These are phyloP conservation scores for Etheostoma nigrum DNA, from an alignment of 2,797 vertebrate genomes.

Conservation along the genomic window DNA sequence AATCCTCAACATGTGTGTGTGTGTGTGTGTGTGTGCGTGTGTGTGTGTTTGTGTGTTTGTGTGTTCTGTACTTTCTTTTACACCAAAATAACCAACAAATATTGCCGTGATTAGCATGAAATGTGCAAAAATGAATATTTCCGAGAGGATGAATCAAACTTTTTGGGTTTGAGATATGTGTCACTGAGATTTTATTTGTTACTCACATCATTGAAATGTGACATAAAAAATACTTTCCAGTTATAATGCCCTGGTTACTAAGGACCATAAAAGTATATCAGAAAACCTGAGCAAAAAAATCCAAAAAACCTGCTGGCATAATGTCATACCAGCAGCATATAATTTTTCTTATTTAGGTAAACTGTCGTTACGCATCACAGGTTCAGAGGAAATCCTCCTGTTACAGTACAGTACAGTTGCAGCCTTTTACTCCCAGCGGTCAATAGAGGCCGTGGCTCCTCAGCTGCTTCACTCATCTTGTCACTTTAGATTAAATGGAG, in stretches of 20 bases:
- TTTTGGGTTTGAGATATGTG: too few species aligned
- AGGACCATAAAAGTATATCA: too few species aligned
- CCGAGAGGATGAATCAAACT: not conserved
- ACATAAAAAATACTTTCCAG: not conserved
- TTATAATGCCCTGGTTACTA: not conserved
- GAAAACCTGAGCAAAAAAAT: too few species aligned
- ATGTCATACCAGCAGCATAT: too few species aligned
- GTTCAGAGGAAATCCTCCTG: constrained; percentile 8
- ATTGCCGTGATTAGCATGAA: not conserved
- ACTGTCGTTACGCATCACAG: not conserved
- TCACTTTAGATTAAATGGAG: constrained; percentile 67
- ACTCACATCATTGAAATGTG: not conserved
- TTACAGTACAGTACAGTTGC: not conserved
- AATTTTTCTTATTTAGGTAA: not conserved
- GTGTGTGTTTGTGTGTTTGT: constrained; percentile 28
- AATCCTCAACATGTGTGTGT: constrained; percentile 19
- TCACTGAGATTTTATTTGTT: not conserved
- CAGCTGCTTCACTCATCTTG: constrained; percentile 49
- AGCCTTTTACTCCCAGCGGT: constrained; percentile 54
- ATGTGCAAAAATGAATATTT: not conserved
- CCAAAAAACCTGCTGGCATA: too few species aligned
- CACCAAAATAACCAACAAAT: not conserved
- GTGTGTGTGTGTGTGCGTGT: constrained; percentile 29
- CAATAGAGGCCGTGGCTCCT: constrained; percentile 45
- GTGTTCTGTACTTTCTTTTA: not conserved